These are phyloP conservation scores for Bovichtus diacanthus DNA, from an alignment of 2,797 vertebrate species.

Conservation along the genomic window DNA sequence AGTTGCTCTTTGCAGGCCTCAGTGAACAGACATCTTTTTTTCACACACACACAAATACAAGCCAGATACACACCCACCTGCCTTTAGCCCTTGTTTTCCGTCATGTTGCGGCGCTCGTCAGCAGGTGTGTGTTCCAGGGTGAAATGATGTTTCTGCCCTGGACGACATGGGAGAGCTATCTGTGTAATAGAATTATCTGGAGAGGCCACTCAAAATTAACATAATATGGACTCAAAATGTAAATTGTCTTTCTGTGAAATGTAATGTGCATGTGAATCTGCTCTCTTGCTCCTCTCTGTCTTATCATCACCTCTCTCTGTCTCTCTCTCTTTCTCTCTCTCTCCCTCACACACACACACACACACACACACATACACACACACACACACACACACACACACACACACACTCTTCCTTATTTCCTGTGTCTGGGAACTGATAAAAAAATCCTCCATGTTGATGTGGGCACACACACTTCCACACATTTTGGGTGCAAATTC, in stretches of 20 bases:
- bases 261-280: conserved; percentile 70
- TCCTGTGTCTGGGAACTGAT: conserved; percentile 66
- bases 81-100: conserved; percentile 62
- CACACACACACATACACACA: conserved; percentile 13
- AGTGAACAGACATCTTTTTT: conserved; percentile 35
- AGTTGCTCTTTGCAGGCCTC: conserved; percentile 52
- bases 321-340: background rate
- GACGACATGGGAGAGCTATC: conserved; percentile 74
- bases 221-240: conserved; percentile 83
- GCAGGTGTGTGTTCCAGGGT: conserved; percentile 74
- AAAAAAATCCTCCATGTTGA: conserved; percentile 47
- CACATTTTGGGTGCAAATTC: conserved; percentile 84
- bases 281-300: conserved; percentile 64
- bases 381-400: conserved; percentile 8
- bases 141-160: conserved; percentile 75
- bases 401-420: conserved; percentile 48
- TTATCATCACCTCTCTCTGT: conserved; percentile 42
- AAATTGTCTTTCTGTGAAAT: conserved; percentile 78
- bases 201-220: conserved; percentile 84
- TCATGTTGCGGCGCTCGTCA: conserved; percentile 56
- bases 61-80: conserved; percentile 43
- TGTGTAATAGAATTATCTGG: conserved; percentile 83
- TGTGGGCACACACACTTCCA: conserved; percentile 54
- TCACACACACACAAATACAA: conserved; percentile 30
- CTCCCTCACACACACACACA: conserved; percentile 7